Evolutionary conservation across 2,113 vertebrate species (phyloP).

Genomic region (Alouatta palliata): DNA sequence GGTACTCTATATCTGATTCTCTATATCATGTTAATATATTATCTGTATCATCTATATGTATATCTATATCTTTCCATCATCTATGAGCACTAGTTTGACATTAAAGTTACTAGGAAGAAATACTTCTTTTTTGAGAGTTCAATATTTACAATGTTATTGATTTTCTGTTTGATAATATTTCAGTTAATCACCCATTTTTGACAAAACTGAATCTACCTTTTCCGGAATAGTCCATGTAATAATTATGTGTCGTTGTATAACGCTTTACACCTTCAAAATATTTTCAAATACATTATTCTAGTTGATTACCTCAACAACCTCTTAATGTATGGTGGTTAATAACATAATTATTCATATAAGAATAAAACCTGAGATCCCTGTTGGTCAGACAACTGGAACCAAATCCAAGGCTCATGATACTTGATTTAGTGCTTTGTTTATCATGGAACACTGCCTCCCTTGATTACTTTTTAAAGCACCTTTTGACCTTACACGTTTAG

Average conservation of each 20-base stretch:
- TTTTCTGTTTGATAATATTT: conserved; percentile 28
- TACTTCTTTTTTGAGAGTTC: neutral
- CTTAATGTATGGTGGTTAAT: neutral
- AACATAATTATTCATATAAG: neutral
- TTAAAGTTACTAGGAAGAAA: neutral
- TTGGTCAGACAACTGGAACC: neutral
- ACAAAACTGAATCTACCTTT: neutral
- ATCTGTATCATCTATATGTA: neutral
- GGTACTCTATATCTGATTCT: neutral
- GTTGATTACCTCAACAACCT: neutral
- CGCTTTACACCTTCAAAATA: neutral
- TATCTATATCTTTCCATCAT: neutral
- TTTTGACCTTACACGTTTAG: neutral
- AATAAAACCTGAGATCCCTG: neutral
- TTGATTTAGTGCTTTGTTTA: neutral
- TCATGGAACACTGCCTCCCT: neutral
- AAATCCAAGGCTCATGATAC: neutral
- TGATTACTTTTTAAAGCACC: neutral
- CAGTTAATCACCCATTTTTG: neutral
- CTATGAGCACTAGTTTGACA: neutral
- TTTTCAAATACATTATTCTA: neutral
- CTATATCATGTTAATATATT: no score
- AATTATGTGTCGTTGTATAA: neutral
- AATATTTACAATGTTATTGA: neutral
- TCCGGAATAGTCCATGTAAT: neutral